Evolutionary conservation across 2,113 vertebrate genomes (phyloP).

Genomic region (Parus major): DNA sequence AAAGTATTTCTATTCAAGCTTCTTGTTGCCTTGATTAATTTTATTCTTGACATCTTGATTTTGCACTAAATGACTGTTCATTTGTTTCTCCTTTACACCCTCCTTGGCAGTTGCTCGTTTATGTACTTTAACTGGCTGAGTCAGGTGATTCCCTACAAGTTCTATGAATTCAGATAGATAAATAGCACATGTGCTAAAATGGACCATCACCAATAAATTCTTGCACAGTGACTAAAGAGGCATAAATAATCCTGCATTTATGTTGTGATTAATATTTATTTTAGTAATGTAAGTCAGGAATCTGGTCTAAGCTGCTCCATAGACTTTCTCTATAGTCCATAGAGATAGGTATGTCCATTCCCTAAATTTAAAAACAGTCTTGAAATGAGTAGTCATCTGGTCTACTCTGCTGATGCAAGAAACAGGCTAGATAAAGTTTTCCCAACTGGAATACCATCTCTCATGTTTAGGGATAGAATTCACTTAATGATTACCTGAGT

Average conservation of each 20-base stretch:
- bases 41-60: constrained; percentile 33
- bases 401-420: not conserved
- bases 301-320: not conserved
- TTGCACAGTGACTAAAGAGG: not conserved
- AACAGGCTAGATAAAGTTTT: not conserved
- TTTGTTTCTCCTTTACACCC: constrained; percentile 25
- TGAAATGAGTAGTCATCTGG: not conserved
- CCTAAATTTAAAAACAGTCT: not conserved
- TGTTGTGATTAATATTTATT: not conserved
- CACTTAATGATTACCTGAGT: not conserved
- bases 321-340: not conserved
- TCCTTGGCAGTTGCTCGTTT: not conserved
- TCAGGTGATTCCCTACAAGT: not conserved
- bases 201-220: not conserved
- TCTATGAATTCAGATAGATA: not conserved
- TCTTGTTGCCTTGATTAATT: constrained; percentile 40
- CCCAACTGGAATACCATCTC: not conserved
- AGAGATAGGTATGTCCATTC: not conserved
- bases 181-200: not conserved
- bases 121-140: not conserved
- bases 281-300: not conserved
- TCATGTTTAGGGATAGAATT: not conserved
- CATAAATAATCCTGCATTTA: not conserved
- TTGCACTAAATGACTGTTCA: not conserved
- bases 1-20: not conserved